Conservation (phyloP, 2,888 invertebrate genomes). For the Caradrina clavipalpis region DNA sequence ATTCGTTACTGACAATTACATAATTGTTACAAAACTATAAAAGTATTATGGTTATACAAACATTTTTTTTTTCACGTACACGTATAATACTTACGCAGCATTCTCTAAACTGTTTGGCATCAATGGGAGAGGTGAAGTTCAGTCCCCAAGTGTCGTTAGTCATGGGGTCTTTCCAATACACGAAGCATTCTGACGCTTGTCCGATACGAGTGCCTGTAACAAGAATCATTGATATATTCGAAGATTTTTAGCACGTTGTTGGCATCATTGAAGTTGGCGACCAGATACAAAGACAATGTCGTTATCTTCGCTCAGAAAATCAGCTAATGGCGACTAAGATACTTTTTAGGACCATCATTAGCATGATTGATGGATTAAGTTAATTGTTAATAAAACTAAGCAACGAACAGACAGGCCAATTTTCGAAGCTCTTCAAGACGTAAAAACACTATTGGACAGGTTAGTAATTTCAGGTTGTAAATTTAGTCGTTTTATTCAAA, state of each 20-base stretch:
- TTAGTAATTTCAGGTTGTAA: background rate
- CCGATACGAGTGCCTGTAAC: slow-evolving; percentile 97
- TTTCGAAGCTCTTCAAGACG: background rate
- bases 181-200: slow-evolving; percentile 99
- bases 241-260: background rate
- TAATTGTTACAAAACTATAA: too few relatives aligned
- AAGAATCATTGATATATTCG: slow-evolving; percentile 17
- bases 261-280: background rate
- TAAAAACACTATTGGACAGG: background rate
- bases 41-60: background rate
- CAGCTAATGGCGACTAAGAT: background rate
- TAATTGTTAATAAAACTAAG: background rate
- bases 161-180: slow-evolving; percentile 99
- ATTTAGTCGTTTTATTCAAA: slow-evolving; percentile 17
- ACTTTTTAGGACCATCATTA: background rate
- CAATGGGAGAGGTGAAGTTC: slow-evolving; percentile 99
- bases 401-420: background rate
- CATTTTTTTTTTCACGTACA: slow-evolving; percentile 33
- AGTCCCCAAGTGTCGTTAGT: slow-evolving; percentile 99
- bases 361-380: background rate
- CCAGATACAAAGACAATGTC: background rate
- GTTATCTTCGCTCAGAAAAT: background rate
- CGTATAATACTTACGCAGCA: slow-evolving; percentile 96
- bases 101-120: slow-evolving; percentile 99
- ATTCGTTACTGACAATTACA: too few relatives aligned